These are phyloP conservation scores for Peucedramus taeniatus DNA, from an alignment of 2,113 vertebrate genomes.

Conservation along the genomic window DNA sequence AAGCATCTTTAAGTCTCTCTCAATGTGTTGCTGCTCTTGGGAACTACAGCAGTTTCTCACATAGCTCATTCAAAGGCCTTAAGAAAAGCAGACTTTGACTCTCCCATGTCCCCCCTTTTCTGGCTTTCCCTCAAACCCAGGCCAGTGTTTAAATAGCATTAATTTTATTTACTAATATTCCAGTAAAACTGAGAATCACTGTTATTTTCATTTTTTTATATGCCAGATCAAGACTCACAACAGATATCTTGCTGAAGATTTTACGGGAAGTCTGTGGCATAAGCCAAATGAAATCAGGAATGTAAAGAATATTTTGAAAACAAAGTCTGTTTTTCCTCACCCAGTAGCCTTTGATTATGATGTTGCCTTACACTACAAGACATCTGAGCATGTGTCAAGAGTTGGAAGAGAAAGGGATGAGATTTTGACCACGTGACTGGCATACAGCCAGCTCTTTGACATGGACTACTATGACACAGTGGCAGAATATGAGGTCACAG, in stretches of 20 bases:
- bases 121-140: not conserved
- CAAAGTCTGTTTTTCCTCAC: not conserved
- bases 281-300: not conserved
- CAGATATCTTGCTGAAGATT: not conserved
- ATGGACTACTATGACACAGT: not conserved
- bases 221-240: not conserved
- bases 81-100: not conserved
- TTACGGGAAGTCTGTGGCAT: not conserved
- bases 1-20: not conserved
- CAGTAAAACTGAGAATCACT: not conserved
- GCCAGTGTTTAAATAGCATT: not conserved
- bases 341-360: not conserved
- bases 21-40: not conserved
- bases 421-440: not conserved
- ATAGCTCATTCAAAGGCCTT: not conserved
- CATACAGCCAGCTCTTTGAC: not conserved
- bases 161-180: not conserved
- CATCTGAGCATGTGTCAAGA: not conserved
- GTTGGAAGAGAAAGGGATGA: not conserved
- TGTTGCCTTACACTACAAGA: not conserved
- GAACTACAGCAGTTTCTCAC: not conserved
- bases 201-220: not conserved
- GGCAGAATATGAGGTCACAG: not conserved
- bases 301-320: not conserved
- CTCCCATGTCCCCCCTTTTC: not conserved